A percentile compares a stretch with the other conserved stretches of the same genome.
Conservation (phyloP, 2,888 invertebrate genomes). For the Dioctria rufipes region DNA sequence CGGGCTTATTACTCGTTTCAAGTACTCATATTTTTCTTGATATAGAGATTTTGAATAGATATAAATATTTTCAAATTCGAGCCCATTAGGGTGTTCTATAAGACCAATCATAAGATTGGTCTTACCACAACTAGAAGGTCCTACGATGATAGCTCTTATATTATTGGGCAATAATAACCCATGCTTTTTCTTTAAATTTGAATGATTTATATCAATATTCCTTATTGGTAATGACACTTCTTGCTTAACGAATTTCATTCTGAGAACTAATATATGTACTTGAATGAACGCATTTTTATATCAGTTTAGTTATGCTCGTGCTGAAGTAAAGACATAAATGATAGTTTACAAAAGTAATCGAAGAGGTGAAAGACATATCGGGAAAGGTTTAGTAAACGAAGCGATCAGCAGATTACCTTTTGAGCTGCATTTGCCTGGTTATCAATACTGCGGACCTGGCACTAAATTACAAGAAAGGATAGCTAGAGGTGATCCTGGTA, state of each 20-base stretch:
- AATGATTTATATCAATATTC: too few species aligned
- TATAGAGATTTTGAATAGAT: too few species aligned
- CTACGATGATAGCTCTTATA: slow-evolving; percentile 63
- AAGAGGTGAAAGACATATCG: neutral
- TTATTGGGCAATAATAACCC: slow-evolving; percentile 63
- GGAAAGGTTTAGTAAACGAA: neutral
- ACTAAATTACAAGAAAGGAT: too few species aligned
- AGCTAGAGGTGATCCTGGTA: too few species aligned
- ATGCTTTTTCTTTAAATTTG: slow-evolving; percentile 60
- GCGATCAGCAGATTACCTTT: slow-evolving; percentile 53
- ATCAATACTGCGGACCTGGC: too few species aligned
- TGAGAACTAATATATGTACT: neutral
- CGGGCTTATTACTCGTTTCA: slow-evolving; percentile 24
- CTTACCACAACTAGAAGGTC: slow-evolving; percentile 67
- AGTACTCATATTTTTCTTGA: too few species aligned
- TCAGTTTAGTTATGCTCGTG: too few species aligned
- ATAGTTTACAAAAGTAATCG: neutral
- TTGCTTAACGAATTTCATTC: slow-evolving; percentile 55
- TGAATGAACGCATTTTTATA: too few species aligned
- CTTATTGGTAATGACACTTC: neutral
- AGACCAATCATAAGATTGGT: slow-evolving; percentile 65
- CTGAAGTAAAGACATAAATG: too few species aligned
- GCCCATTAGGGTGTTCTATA: slow-evolving; percentile 63
- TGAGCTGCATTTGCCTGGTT: too few species aligned
- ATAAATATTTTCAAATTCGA: slow-evolving; percentile 43